Base-by-base conservation (phyloP, 1,140 invertebrate species). In the Homarus americanus region DNA sequence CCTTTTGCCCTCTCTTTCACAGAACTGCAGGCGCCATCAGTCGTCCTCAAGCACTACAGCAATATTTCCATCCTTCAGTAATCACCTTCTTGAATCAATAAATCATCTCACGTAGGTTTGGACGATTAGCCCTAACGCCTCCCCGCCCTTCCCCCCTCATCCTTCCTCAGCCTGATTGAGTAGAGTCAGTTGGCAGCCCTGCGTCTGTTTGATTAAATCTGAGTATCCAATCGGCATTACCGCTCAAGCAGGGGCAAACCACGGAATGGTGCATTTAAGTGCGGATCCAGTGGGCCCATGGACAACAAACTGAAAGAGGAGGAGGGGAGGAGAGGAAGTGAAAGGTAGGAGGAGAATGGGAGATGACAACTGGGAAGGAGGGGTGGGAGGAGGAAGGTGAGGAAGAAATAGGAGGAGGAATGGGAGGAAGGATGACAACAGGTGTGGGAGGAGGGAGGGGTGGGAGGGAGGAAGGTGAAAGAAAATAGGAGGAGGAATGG, bases 171-270 rank as follows among this genome's bases (percentile, higher is more conserved):
- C 73, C 40, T n/a, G 17, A 17, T 38, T 1, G 17, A n/a, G n/a
- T n/a, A 58, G 17, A 63, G 5, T 7, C 63, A 69, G n/a, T 32
- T 32, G 63, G n/a, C 63, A 69, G 28, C 63, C 24, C 63, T 58
- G 63, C 28, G 63, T 32, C 63, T 32, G 63, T 69, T 69, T 69
- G 63, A 69, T 69, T 69, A 69, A 69, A 69, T 69, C 28, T 28
- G 38, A 73, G 38, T 85, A 85, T 85, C 83, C 83, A 85, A 85
- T 85, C 83, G 66, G 69, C 69, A 85, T 85, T 85, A 85, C 69
- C 36, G 69, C 69, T 69, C 12, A 49, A 38, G 17, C 83, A 28
- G 69, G 38, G 28, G 41, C 34, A 75, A 85, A 79, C 76, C 44
- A 75, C 75, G 66, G 66, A 75, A 24, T 82, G 82, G n/a, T 69